Evolutionary conservation across 2,113 vertebrate species (phyloP).

Genomic region (Callionymus lyra): DNA sequence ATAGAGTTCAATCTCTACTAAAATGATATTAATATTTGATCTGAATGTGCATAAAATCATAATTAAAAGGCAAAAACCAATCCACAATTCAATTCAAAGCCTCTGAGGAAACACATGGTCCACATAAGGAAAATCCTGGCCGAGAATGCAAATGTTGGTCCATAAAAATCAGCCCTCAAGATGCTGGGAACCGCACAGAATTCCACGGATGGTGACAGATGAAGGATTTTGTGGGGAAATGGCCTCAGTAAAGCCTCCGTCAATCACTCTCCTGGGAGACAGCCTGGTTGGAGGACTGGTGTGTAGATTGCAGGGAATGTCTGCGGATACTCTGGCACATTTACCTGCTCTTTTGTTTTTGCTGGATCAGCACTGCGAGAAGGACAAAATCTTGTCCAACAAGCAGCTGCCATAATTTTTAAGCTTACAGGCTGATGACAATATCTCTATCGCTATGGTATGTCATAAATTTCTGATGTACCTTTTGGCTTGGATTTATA

Average conservation of each 20-base stretch:
- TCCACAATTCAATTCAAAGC: slow-evolving; percentile 37
- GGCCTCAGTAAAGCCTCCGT: slow-evolving; percentile 36
- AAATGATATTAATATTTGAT: no score
- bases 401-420: no score
- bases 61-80: no score
- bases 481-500: no score
- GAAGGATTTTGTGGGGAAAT: slow-evolving; percentile 3
- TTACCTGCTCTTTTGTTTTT: slow-evolving; percentile 36
- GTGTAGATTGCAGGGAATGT: slow-evolving; percentile 18
- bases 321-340: slow-evolving; percentile 20
- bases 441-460: no score
- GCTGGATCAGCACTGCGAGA: slow-evolving; percentile 16
- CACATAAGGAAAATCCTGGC: neutral
- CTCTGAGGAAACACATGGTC: no score
- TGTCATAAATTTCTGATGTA: no score
- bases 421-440: no score
- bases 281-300: slow-evolving; percentile 15
- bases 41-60: no score
- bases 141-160: slow-evolving; percentile 9
- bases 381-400: no score
- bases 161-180: slow-evolving; percentile 40
- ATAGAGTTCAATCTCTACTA: no score
- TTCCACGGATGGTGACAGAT: no score
- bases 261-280: slow-evolving; percentile 40
- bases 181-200: slow-evolving; percentile 1